Percentiles rank a stretch among this genome's conserved stretches.
Evolutionary conservation across 2,797 vertebrate genomes (phyloP).

Genomic region (Catharus ustulatus): DNA sequence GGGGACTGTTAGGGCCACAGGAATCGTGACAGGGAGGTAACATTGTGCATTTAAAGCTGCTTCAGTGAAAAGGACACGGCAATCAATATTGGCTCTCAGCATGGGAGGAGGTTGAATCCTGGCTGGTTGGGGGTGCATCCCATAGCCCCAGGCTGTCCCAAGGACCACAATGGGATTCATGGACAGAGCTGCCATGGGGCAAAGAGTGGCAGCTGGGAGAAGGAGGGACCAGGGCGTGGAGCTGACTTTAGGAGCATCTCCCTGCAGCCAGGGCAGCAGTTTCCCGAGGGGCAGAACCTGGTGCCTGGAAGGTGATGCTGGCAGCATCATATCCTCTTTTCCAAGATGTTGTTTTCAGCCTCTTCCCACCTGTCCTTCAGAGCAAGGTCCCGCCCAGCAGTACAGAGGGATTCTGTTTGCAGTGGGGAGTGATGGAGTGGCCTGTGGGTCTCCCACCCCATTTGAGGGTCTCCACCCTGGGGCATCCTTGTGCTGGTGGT

Average conservation of each 20-base stretch:
- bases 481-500: background rate
- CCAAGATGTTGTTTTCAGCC: background rate
- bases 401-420: background rate
- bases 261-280: rapidly evolving
- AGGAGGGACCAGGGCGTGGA: background rate
- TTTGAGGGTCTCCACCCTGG: background rate
- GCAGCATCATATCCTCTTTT: background rate
- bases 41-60: background rate
- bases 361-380: background rate
- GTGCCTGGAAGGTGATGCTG: background rate
- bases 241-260: background rate
- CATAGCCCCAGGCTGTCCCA: background rate
- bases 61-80: rapidly evolving
- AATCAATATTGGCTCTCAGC: rapidly evolving
- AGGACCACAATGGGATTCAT: rapidly evolving
- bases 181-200: background rate
- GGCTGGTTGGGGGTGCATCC: background rate
- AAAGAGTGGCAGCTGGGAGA: background rate
- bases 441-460: background rate
- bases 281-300: background rate
- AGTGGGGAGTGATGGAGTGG: rapidly evolving
- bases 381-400: background rate
- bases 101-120: background rate
- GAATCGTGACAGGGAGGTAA: rapidly evolving
- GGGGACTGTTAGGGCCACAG: rapidly evolving